These are phyloP conservation scores for Athalia cordata DNA, from an alignment of 2,888 invertebrate genomes.

Conservation along the genomic window DNA sequence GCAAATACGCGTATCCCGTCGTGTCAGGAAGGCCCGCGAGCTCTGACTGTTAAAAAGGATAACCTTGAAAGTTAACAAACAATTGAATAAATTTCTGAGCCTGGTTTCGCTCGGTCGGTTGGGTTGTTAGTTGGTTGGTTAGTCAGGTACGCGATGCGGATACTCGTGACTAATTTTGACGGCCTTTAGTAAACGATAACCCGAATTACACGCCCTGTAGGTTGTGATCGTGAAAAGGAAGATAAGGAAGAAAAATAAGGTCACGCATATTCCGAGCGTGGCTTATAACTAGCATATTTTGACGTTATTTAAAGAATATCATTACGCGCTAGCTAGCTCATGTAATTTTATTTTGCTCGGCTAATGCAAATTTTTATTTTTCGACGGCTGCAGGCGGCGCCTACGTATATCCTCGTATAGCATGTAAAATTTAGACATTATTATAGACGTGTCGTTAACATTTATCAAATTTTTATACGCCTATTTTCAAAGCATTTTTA, in stretches of 20 bases:
- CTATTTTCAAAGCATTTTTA: conserved; percentile 28
- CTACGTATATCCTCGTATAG: background rate
- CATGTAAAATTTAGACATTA: background rate
- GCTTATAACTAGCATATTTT: conserved; percentile 40
- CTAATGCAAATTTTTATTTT: background rate
- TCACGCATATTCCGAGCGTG: conserved; percentile 14
- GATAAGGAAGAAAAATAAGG: background rate
- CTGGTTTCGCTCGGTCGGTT: too few species aligned
- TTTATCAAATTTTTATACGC: conserved; percentile 56
- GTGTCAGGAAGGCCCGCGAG: too few species aligned
- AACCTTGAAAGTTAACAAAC: conserved; percentile 12
- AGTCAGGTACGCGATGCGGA: conserved; percentile 12
- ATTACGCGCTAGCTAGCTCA: conserved; percentile 66
- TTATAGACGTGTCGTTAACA: conserved; percentile 58
- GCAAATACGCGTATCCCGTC: too few species aligned
- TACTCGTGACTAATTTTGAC: conserved; percentile 13
- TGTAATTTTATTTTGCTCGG: conserved; percentile 55
- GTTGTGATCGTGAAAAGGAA: background rate
- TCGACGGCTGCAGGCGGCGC: background rate
- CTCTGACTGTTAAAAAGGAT: conserved; percentile 5
- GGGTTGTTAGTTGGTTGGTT: background rate
- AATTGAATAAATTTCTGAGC: conserved; percentile 28
- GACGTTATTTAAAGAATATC: conserved; percentile 51
- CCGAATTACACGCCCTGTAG: conserved; percentile 41
- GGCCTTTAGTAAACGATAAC: conserved; percentile 53